Conservation (phyloP, 1,140 invertebrate genomes). For the Arion vulgaris region DNA sequence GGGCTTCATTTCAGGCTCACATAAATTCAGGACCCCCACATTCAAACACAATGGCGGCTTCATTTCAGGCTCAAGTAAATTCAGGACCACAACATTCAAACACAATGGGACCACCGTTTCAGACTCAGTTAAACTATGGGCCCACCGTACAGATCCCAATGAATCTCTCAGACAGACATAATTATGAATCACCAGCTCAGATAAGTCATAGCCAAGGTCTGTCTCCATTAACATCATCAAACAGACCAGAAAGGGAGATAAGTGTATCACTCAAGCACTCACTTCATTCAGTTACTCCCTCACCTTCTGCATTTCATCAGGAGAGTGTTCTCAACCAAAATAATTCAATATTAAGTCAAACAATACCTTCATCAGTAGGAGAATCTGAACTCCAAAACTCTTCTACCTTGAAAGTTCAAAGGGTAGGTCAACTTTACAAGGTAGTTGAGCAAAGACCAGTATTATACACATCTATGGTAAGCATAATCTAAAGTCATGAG, state of each 20-base stretch:
- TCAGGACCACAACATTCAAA: no score
- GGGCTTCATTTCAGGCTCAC: neutral
- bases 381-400: neutral
- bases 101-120: neutral
- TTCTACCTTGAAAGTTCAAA: neutral
- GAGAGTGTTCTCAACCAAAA: constrained; percentile 61
- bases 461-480: constrained; percentile 1
- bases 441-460: constrained; percentile 1
- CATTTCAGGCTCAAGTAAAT: neutral
- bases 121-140: neutral
- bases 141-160: neutral
- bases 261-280: constrained; percentile 30
- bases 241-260: no score
- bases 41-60: neutral
- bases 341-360: constrained; percentile 50
- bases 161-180: neutral
- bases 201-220: neutral
- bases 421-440: constrained; percentile 38
- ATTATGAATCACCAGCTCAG: neutral
- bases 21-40: neutral
- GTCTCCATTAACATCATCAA: neutral
- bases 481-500: neutral
- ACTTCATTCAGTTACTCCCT: constrained; percentile 30
- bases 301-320: constrained; percentile 56
- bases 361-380: constrained; percentile 35